A percentile compares a stretch with the other conserved stretches of the same genome.
Evolutionary conservation across 2,113 vertebrate species (phyloP).

Genomic region (Rhinolophus ferrumequinum): DNA sequence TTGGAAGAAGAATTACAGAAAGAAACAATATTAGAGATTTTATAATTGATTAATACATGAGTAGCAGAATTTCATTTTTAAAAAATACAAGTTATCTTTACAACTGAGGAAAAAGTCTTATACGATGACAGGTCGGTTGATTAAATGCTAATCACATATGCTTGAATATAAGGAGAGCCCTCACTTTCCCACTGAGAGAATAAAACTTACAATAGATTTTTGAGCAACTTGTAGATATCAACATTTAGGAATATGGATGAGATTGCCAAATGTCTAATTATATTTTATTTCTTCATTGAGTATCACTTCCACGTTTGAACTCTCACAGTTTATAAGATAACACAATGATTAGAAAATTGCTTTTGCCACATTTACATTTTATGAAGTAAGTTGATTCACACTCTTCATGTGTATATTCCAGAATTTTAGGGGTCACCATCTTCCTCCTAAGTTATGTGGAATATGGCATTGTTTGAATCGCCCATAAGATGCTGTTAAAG

Average conservation of each 20-base stretch:
- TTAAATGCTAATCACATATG: not conserved
- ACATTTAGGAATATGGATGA: slow-evolving; percentile 13
- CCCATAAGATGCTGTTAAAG: not conserved
- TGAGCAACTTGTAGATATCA: slow-evolving; percentile 21
- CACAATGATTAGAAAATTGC: not conserved
- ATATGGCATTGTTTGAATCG: not conserved
- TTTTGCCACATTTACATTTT: not conserved
- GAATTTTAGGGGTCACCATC: not conserved
- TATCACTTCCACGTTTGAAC: not conserved
- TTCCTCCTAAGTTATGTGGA: not conserved
- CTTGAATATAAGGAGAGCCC: not conserved
- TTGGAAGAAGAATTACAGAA: not conserved
- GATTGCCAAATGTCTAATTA: slow-evolving; percentile 36
- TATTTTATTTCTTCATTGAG: slow-evolving; percentile 50
- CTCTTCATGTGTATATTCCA: not conserved
- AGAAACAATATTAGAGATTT: not conserved
- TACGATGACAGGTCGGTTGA: not conserved
- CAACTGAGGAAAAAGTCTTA: not conserved
- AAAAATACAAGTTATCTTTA: not conserved
- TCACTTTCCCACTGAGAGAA: not conserved
- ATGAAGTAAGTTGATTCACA: not conserved
- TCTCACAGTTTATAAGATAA: slow-evolving; percentile 30
- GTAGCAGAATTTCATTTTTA: not conserved
- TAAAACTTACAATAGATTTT: slow-evolving; percentile 37
- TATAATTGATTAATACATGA: not conserved